phyloP scores from a whole-genome alignment of 2,888 invertebrate genomes.

The Eucera pruinosa region DNA sequence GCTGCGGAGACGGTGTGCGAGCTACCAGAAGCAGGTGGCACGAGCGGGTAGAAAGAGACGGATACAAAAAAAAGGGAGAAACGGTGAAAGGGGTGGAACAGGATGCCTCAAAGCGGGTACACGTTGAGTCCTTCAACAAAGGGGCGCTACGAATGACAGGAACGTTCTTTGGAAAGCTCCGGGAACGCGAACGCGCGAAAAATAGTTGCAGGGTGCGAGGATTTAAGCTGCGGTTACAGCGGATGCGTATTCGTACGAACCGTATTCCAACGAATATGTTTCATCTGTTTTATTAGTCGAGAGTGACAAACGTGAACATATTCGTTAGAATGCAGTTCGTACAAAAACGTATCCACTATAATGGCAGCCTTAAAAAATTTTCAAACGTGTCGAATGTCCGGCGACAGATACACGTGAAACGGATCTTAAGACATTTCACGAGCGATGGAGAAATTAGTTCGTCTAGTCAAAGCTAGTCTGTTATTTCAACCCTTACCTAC shows the following conservation, averaged over 20 bases:
- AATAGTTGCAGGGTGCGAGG: conserved; percentile 35
- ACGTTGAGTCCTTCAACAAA: conserved; percentile 40
- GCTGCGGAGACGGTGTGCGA: conserved; percentile 27
- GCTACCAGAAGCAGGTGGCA: conserved; percentile 13
- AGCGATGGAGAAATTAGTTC: conserved; percentile 71
- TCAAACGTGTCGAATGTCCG: too few species aligned
- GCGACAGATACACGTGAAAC: too few species aligned
- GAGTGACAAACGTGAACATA: too few species aligned
- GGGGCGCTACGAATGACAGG: conserved; percentile 42
- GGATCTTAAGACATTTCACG: conserved; percentile 76
- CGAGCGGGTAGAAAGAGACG: conserved; percentile 8
- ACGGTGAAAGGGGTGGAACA: neutral
- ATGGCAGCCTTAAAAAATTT: too few species aligned
- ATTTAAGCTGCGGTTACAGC: too few species aligned
- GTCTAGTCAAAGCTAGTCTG: conserved; percentile 72
- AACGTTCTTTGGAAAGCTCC: conserved; percentile 47
- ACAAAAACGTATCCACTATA: too few species aligned
- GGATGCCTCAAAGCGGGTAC: conserved; percentile 26
- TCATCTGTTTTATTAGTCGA: too few species aligned
- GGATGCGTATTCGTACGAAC: too few species aligned
- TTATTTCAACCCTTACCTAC: too few species aligned
- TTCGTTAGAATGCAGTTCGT: too few species aligned
- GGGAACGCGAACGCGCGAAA: conserved; percentile 29
- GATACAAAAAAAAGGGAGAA: neutral
- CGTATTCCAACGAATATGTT: too few species aligned